Percentiles rank a stretch among this genome's conserved stretches.
These are phyloP conservation scores for Apoda limacodes DNA, from an alignment of 2,888 invertebrate species.

Conservation along the genomic window DNA sequence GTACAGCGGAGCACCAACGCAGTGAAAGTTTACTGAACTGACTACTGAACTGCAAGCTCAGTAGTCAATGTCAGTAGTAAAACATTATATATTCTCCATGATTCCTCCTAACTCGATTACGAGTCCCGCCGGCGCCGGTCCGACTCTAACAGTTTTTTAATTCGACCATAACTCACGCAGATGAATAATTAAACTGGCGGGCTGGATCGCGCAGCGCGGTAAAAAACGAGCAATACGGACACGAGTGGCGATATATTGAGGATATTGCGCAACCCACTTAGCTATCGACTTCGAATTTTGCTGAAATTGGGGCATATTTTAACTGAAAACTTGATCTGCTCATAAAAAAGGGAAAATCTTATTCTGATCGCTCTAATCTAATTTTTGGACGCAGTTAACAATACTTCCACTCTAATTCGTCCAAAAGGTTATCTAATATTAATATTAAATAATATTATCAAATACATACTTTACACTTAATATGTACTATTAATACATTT, in stretches of 20 bases:
- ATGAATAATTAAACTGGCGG: slow-evolving; percentile 70
- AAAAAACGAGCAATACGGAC: slow-evolving; percentile 45
- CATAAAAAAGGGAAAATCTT: too few relatives aligned
- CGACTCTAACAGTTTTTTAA: slow-evolving; percentile 71
- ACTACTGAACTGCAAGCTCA: slow-evolving; percentile 9
- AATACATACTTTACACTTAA: too few relatives aligned
- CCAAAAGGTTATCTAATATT: too few relatives aligned
- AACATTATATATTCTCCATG: slow-evolving; percentile 61
- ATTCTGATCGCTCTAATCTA: too few relatives aligned
- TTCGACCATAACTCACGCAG: slow-evolving; percentile 69
- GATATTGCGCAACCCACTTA: slow-evolving; percentile 63
- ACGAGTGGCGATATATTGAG: slow-evolving; percentile 53
- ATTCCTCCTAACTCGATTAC: slow-evolving; percentile 63
- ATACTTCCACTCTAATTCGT: too few relatives aligned
- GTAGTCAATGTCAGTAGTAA: slow-evolving; percentile 14
- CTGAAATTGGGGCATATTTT: too few relatives aligned
- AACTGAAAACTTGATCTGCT: too few relatives aligned
- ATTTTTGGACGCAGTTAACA: too few relatives aligned
- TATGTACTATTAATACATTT: too few relatives aligned
- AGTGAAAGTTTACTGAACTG: slow-evolving; percentile 16
- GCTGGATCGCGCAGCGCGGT: slow-evolving; percentile 47
- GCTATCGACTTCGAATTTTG: too few relatives aligned
- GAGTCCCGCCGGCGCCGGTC: slow-evolving; percentile 56
- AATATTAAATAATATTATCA: too few relatives aligned
- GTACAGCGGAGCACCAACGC: too few relatives aligned